Evolutionary conservation across 2,888 invertebrate species (phyloP).

Genomic region (Trissonchulus sp.): DNA sequence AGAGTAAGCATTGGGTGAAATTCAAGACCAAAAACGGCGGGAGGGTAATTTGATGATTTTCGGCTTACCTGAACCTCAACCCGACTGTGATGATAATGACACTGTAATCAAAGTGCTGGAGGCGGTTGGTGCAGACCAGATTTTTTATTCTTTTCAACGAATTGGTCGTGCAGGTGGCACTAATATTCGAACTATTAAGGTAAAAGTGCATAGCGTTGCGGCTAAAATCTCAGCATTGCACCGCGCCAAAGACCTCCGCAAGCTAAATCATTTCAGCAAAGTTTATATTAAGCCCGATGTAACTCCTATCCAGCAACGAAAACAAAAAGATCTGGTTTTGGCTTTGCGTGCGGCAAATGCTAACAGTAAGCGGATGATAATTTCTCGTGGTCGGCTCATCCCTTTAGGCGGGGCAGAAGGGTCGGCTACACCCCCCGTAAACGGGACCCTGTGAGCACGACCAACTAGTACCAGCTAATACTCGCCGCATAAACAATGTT

Average conservation of each 20-base stretch:
- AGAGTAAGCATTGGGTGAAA: slow-evolving; percentile 9
- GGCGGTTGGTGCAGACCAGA: slow-evolving; percentile 13
- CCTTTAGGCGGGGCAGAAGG: slow-evolving; percentile 13
- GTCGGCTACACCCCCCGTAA: neutral
- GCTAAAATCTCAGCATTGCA: slow-evolving; percentile 13
- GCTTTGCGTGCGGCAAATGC: slow-evolving; percentile 7
- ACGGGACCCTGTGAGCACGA: neutral
- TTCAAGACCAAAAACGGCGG: slow-evolving; percentile 10
- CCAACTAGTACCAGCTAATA: neutral
- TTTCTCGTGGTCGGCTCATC: slow-evolving; percentile 10
- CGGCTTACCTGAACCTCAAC: slow-evolving; percentile 10
- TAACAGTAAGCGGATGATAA: slow-evolving; percentile 10
- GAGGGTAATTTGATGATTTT: slow-evolving; percentile 13
- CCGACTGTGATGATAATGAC: slow-evolving; percentile 1
- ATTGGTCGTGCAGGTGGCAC: slow-evolving; percentile 1
- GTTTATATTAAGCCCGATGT: slow-evolving; percentile 11
- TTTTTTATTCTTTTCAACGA: neutral
- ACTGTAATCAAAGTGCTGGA: slow-evolving; percentile 2
- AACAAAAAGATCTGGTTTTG: slow-evolving; percentile 10
- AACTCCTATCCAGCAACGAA: slow-evolving; percentile 6
- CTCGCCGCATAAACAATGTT: neutral
- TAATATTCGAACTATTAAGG: neutral
- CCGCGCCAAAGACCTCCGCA: slow-evolving; percentile 9
- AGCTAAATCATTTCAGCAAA: slow-evolving; percentile 5
- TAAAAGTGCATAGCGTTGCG: neutral